Evolutionary conservation across 2,888 invertebrate species (phyloP).

Genomic region (Glyphotaelius pellucidus): DNA sequence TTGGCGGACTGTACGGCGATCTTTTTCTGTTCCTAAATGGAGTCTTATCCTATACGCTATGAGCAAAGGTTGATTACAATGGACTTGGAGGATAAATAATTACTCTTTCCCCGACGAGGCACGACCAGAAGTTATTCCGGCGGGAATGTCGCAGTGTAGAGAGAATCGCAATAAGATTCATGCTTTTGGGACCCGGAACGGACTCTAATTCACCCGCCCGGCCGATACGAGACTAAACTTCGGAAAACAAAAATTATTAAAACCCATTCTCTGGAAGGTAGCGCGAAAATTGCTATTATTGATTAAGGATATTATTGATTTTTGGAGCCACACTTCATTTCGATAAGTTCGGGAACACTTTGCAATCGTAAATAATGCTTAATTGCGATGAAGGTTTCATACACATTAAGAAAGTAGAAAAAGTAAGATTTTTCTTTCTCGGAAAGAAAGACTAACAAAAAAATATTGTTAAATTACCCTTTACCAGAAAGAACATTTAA

Average conservation of each 20-base stretch:
- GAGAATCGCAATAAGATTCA: background rate
- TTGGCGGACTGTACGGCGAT: background rate
- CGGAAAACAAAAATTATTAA: background rate
- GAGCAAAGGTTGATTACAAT: constrained; percentile 2
- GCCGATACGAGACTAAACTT: constrained; percentile 2
- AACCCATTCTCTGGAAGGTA: background rate
- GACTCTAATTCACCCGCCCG: background rate
- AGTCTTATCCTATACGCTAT: background rate
- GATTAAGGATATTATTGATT: background rate
- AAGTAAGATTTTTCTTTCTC: background rate
- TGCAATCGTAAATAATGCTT: background rate
- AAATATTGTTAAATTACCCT: no score
- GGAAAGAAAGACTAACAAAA: no score
- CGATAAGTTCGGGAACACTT: background rate
- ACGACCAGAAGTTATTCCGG: background rate
- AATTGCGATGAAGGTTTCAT: background rate
- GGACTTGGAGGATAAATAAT: background rate
- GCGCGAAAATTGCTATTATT: background rate
- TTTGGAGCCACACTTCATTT: background rate
- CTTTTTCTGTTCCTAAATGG: background rate
- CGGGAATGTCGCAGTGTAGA: constrained; percentile 2
- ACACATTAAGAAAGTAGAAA: background rate
- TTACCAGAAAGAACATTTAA: no score
- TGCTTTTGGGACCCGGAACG: background rate
- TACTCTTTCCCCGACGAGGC: background rate